A percentile compares a stretch with the other conserved stretches of the same genome.
phyloP scores from a whole-genome alignment of 2,888 invertebrate species.

The Hanleya hanleyi region DNA sequence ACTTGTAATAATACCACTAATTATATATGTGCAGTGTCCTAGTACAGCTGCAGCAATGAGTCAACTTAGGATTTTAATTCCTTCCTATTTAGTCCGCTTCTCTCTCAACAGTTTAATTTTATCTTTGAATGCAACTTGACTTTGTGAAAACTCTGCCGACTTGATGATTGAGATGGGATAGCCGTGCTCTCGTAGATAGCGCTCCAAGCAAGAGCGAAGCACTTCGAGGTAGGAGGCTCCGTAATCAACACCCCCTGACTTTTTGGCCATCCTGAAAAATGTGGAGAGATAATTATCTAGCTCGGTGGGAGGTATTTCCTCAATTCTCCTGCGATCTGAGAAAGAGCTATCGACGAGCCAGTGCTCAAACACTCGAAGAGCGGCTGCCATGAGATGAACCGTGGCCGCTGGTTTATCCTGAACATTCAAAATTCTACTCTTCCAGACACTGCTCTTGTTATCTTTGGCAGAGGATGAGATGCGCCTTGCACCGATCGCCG shows the following conservation, averaged over 20 bases:
- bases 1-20: too few relatives aligned
- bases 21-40: too few relatives aligned
- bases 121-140: background rate
- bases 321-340: background rate
- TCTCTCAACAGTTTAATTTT: too few relatives aligned
- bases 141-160: background rate
- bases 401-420: background rate
- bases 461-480: too few relatives aligned
- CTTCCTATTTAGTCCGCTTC: too few relatives aligned
- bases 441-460: too few relatives aligned
- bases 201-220: background rate
- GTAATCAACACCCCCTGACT: background rate
- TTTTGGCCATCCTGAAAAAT: background rate
- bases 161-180: background rate
- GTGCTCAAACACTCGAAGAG: background rate
- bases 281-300: background rate
- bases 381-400: background rate
- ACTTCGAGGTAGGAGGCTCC: background rate
- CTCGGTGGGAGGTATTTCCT: background rate
- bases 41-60: too few relatives aligned
- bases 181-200: background rate
- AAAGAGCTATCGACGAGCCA: background rate
- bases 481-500: too few relatives aligned
- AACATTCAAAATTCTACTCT: background rate
- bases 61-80: too few relatives aligned